Evolutionary conservation across 1,140 invertebrate species (phyloP).

Genomic region (Drosophila elegans): DNA sequence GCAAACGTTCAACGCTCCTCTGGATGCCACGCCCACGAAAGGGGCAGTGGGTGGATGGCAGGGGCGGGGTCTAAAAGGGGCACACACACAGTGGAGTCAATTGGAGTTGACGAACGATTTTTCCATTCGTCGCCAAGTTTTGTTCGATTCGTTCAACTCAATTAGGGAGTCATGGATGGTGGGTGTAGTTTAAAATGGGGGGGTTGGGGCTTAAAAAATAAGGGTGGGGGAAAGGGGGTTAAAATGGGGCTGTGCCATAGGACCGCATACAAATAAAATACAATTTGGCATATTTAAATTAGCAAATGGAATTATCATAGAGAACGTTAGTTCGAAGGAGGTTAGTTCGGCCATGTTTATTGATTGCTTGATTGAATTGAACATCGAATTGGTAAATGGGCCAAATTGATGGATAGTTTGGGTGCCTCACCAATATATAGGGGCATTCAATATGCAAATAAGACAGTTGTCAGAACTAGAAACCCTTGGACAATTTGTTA

Average conservation of each 20-base stretch:
- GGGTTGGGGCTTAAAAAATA: background rate
- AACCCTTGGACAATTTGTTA: background rate
- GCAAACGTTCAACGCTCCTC: slow-evolving; percentile 64
- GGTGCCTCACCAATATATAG: background rate
- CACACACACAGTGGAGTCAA: slow-evolving; percentile 14
- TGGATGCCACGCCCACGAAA: slow-evolving; percentile 25
- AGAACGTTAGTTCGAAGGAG: slow-evolving; percentile 46
- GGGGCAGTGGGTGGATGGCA: slow-evolving; percentile 3
- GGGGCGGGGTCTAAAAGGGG: background rate
- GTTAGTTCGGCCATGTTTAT: slow-evolving; percentile 79
- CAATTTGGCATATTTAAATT: slow-evolving; percentile 83
- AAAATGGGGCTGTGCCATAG: background rate
- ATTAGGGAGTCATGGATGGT: slow-evolving; percentile 40
- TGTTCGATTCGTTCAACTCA: slow-evolving; percentile 70
- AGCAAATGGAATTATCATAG: slow-evolving; percentile 77
- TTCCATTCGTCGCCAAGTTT: slow-evolving; percentile 45
- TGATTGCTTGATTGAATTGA: slow-evolving; percentile 80
- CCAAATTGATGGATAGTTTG: slow-evolving; percentile 43
- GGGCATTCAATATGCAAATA: slow-evolving; percentile 23
- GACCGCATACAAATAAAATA: slow-evolving; percentile 58
- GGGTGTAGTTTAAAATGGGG: slow-evolving; percentile 2
- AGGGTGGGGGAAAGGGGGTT: background rate
- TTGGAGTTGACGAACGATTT: slow-evolving; percentile 31
- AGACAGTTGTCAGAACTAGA: background rate
- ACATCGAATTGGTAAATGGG: slow-evolving; percentile 48